These are phyloP conservation scores for Parelbella ahira DNA, from an alignment of 2,888 invertebrate genomes.

Conservation along the genomic window DNA sequence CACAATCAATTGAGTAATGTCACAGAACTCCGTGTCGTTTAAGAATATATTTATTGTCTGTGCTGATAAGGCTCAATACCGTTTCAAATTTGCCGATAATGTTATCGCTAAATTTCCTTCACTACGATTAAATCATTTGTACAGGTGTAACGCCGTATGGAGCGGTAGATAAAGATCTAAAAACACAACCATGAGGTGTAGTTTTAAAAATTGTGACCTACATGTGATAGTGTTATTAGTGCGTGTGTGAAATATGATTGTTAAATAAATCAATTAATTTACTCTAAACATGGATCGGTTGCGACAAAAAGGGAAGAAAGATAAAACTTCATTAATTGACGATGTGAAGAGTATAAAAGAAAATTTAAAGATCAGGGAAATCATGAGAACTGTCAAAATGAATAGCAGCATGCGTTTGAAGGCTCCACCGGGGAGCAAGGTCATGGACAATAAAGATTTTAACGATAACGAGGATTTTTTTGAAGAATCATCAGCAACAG, in stretches of 20 bases:
- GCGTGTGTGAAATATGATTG: conserved; percentile 25
- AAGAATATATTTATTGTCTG: conserved; percentile 34
- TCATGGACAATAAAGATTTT: conserved; percentile 61
- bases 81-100: conserved; percentile 45
- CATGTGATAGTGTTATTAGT: conserved; percentile 27
- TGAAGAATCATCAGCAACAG: conserved; percentile 33
- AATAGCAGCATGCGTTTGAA: conserved; percentile 67
- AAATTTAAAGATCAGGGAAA: conserved; percentile 67
- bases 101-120: conserved; percentile 53
- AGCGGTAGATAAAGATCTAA: conserved; percentile 44
- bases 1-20: conserved; percentile 21
- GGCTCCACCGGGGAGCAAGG: conserved; percentile 59
- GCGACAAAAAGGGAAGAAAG: conserved; percentile 58
- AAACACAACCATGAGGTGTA: conserved; percentile 33
- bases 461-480: conserved; percentile 52
- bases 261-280: not conserved
- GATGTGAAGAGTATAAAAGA: conserved; percentile 65
- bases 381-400: conserved; percentile 68
- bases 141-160: conserved; percentile 57
- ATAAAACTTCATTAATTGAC: conserved; percentile 46
- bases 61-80: conserved; percentile 35
- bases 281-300: conserved; percentile 53
- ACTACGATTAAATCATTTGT: conserved; percentile 58
- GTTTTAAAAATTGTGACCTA: conserved; percentile 33
- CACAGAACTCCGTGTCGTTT: conserved; percentile 22